Evolutionary conservation across 2,113 vertebrate genomes (phyloP), one percentile per base, ranked within the genome.

Genomic region (Casuarius casuarius): DNA sequence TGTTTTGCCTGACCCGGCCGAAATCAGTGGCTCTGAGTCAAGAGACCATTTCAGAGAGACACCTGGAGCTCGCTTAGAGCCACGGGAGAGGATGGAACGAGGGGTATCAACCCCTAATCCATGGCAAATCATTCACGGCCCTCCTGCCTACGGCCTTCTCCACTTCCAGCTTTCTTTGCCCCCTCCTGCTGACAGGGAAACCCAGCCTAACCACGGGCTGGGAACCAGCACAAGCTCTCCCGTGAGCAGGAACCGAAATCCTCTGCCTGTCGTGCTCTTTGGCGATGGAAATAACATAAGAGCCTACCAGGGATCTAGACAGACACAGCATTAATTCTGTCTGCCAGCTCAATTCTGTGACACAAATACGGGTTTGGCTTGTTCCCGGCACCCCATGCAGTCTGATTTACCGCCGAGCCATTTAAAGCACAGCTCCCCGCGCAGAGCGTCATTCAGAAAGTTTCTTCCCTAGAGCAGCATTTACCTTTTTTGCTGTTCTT

Each of bases 301-400:
- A 88, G 77, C 63, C 38, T 77, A 29, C 26, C 66, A 72, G 52
- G 49, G 8, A 6, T 70, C 72, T 80, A 88, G 92, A 77, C 84
- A 92, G 89, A 91, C 51, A 84, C 15, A 75, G 58, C 79, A 93
- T 90, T 93, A 86, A 95, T 81, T 95, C 78, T 80, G 89, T 92
- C 94, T 94, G 85, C 84, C 84, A 94, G 68, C 63, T 95, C 84
- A 63, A 35, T 68, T 92, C 73, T 72, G 92, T 87, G 84, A 97
- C 89, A 93, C 86, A 88, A 95, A 46, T 82, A 77, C 11, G 40
- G 75, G 77, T 85, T 16, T 67, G 54, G 63, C 89, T 95, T 92
- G 88, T 75, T 95, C 84, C 93, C 78, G 72, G 65, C 87, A 90
- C 75, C 78, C 78, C 87, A 75, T 52, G 44, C 28, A 81, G 91